These are phyloP conservation scores for Emydoidea blandingii DNA, from an alignment of 2,797 vertebrate species.

Conservation along the genomic window DNA sequence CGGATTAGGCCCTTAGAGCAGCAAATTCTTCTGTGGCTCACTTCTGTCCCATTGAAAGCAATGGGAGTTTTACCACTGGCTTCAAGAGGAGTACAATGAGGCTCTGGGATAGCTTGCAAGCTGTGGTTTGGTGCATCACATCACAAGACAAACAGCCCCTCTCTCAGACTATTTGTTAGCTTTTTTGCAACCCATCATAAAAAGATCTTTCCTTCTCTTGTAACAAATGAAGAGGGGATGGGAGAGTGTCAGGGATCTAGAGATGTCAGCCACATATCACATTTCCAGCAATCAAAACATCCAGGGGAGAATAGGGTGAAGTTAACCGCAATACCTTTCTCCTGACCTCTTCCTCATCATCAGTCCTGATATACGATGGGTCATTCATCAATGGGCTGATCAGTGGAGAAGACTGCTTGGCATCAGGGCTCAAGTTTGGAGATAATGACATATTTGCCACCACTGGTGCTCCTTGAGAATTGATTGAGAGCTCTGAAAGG, in stretches of 20 bases:
- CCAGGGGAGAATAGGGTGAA: not conserved
- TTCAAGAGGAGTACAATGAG: not conserved
- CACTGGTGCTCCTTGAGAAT: constrained; percentile 87
- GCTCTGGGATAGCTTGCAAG: not conserved
- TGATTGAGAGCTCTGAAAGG: constrained; percentile 89
- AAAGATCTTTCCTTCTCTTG: not conserved
- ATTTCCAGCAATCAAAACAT: not conserved
- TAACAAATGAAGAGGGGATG: not conserved
- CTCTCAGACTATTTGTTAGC: not conserved
- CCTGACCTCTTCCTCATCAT: constrained; percentile 93
- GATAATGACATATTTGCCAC: constrained; percentile 87
- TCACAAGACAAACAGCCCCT: not conserved
- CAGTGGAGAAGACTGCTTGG: constrained; percentile 91
- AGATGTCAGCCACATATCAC: not conserved
- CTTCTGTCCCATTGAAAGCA: not conserved
- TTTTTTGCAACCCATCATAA: not conserved
- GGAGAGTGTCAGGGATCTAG: not conserved
- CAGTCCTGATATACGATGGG: constrained; percentile 87
- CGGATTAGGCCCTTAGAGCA: not conserved
- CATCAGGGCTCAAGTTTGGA: constrained; percentile 89
- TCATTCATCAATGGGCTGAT: constrained; percentile 94
- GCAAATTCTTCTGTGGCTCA: not conserved
- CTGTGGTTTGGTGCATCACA: not conserved
- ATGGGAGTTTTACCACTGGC: not conserved
- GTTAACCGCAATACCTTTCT: constrained; percentile 85